Conservation (phyloP, 2,888 invertebrate genomes). For the Athalia circularis region DNA sequence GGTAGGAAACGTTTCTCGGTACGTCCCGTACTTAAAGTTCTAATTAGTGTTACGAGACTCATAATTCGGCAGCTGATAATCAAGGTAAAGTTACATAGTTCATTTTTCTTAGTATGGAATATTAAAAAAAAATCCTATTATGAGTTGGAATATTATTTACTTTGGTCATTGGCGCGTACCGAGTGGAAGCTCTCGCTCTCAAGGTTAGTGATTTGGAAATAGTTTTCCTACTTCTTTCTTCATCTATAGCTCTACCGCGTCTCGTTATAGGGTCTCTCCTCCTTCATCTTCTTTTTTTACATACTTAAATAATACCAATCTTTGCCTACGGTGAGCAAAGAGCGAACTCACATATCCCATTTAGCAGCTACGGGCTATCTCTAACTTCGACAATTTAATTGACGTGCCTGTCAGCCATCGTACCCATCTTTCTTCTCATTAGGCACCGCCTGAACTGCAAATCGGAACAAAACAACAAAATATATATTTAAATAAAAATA, state of each 20-base stretch:
- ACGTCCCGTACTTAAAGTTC: too few relatives aligned
- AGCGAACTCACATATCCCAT: slow-evolving; percentile 36
- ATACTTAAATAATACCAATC: neutral
- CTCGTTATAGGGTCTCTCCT: neutral
- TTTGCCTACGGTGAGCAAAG: neutral
- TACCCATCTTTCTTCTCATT: slow-evolving; percentile 44
- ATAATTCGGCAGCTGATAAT: too few relatives aligned
- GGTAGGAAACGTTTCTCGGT: neutral
- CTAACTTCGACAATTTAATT: slow-evolving; percentile 43
- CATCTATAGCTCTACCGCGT: neutral
- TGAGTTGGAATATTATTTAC: slow-evolving; percentile 23
- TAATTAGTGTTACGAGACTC: too few relatives aligned
- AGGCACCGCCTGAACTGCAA: slow-evolving; percentile 27
- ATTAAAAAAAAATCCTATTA: neutral
- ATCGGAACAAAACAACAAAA: slow-evolving; percentile 21
- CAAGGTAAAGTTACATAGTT: too few relatives aligned
- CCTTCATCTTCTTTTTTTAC: neutral
- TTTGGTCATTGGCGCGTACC: slow-evolving; percentile 13
- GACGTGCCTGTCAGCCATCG: slow-evolving; percentile 37
- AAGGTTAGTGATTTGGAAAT: slow-evolving; percentile 6
- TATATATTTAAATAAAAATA: slow-evolving; percentile 2
- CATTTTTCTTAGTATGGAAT: neutral
- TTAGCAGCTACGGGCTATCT: slow-evolving; percentile 31
- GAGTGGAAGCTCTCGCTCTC: neutral
- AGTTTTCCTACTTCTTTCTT: slow-evolving; percentile 11